Evolutionary conservation across 2,113 vertebrate species (phyloP).

Genomic region (Craseonycteris thonglongyai): DNA sequence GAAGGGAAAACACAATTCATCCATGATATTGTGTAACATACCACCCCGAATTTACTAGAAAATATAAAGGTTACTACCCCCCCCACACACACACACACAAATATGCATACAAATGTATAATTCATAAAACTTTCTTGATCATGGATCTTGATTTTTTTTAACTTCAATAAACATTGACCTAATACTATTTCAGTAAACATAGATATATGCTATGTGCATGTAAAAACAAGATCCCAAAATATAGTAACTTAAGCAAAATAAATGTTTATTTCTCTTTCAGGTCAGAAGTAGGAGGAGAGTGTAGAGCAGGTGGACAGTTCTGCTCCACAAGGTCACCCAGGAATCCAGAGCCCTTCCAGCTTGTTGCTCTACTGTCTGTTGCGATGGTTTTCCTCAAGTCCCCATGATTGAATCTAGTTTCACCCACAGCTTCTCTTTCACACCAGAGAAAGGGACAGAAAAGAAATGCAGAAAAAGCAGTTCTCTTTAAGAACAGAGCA

Average conservation of each 20-base stretch:
- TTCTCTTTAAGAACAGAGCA: not conserved
- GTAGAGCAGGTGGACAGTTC: not conserved
- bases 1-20: too few species aligned
- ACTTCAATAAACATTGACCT: too few species aligned
- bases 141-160: not conserved
- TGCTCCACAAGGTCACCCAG: not conserved
- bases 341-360: not conserved
- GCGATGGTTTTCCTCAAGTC: not conserved
- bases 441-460: not conserved
- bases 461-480: not conserved
- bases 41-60: not conserved
- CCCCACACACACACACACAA: too few species aligned
- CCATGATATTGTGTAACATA: too few species aligned
- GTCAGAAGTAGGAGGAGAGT: not conserved
- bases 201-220: not conserved
- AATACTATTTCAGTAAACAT: not conserved
- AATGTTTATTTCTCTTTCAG: not conserved
- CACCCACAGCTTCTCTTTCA: not conserved
- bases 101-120: too few species aligned
- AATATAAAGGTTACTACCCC: too few species aligned
- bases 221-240: not conserved
- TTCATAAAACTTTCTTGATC: not conserved
- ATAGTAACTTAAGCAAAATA: not conserved
- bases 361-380: not conserved
- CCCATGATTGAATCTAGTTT: not conserved